Evolutionary conservation across 2,888 invertebrate genomes (phyloP).

Genomic region (Epirrhoe alternata): DNA sequence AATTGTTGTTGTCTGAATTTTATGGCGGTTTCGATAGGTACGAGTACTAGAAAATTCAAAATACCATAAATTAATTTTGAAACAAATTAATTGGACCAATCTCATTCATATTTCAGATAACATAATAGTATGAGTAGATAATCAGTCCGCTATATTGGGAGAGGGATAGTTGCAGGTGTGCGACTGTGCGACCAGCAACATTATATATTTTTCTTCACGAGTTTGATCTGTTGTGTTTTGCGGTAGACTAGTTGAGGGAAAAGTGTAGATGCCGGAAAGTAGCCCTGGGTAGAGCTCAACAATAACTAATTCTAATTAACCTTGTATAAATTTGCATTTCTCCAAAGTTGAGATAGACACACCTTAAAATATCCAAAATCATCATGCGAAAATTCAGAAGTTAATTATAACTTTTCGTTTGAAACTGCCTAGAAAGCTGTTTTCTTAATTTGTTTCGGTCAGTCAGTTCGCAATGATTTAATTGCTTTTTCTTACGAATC

Average conservation of each 20-base stretch:
- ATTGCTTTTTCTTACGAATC: slow-evolving; percentile 16
- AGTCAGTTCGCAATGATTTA: slow-evolving; percentile 24
- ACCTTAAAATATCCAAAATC: slow-evolving; percentile 8
- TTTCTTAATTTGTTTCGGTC: slow-evolving; percentile 46
- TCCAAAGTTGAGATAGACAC: too few relatives aligned
- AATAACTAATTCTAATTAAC: too few relatives aligned
- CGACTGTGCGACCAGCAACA: not conserved
- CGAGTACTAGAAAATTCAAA: not conserved
- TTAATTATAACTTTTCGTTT: slow-evolving; percentile 62
- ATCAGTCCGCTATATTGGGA: slow-evolving; percentile 1
- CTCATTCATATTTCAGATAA: slow-evolving; percentile 22
- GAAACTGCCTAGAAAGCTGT: slow-evolving; percentile 51
- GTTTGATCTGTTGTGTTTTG: too few relatives aligned
- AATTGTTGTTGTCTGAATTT: too few relatives aligned
- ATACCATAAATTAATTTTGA: slow-evolving; percentile 13
- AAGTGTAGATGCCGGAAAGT: too few relatives aligned
- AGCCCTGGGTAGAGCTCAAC: too few relatives aligned
- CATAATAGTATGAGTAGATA: slow-evolving; percentile 7
- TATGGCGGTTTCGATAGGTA: too few relatives aligned
- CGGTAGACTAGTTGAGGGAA: too few relatives aligned
- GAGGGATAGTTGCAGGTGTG: not conserved
- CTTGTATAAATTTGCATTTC: too few relatives aligned
- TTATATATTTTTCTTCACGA: not conserved
- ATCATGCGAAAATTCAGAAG: slow-evolving; percentile 34
- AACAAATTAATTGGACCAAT: slow-evolving; percentile 12